phyloP scores from a whole-genome alignment of 1,140 invertebrate genomes.

The Platyscapa corneri region DNA sequence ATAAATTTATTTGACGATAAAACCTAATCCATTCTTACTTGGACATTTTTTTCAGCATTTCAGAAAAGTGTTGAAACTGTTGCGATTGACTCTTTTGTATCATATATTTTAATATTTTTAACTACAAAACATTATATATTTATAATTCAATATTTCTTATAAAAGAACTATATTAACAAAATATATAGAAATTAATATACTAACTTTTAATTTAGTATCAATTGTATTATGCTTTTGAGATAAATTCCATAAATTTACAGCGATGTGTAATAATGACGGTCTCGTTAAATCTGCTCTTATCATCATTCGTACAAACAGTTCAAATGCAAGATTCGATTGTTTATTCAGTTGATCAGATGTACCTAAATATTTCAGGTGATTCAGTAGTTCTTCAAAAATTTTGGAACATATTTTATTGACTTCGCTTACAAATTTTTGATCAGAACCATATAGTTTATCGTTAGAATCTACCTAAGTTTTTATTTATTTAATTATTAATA shows the following conservation, averaged over 20 bases:
- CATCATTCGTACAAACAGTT: slow-evolving; percentile 84
- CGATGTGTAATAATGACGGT: slow-evolving; percentile 78
- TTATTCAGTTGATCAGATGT: slow-evolving; percentile 77
- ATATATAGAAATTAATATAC: slow-evolving; percentile 44
- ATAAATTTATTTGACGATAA: slow-evolving; percentile 23
- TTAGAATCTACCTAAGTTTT: slow-evolving; percentile 88
- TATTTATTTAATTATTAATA: slow-evolving; percentile 14
- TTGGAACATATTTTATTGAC: slow-evolving; percentile 86
- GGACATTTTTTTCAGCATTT: slow-evolving; percentile 64
- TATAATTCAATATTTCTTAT: neutral
- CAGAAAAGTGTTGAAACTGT: slow-evolving; percentile 63
- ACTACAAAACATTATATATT: slow-evolving; percentile 53
- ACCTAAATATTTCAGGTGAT: slow-evolving; percentile 81
- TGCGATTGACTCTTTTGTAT: slow-evolving; percentile 61
- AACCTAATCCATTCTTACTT: slow-evolving; percentile 43
- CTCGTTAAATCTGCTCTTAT: slow-evolving; percentile 81
- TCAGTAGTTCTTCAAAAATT: slow-evolving; percentile 85
- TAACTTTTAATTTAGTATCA: slow-evolving; percentile 75
- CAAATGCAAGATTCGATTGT: slow-evolving; percentile 82
- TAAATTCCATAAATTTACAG: slow-evolving; percentile 86
- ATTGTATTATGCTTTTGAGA: slow-evolving; percentile 78
- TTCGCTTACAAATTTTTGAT: slow-evolving; percentile 89
- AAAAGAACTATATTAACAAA: neutral
- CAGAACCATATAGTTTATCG: slow-evolving; percentile 92
- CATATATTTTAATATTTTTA: slow-evolving; percentile 64